These are phyloP conservation scores for Camelus dromedarius DNA, from an alignment of 2,113 vertebrate species.

Conservation along the genomic window DNA sequence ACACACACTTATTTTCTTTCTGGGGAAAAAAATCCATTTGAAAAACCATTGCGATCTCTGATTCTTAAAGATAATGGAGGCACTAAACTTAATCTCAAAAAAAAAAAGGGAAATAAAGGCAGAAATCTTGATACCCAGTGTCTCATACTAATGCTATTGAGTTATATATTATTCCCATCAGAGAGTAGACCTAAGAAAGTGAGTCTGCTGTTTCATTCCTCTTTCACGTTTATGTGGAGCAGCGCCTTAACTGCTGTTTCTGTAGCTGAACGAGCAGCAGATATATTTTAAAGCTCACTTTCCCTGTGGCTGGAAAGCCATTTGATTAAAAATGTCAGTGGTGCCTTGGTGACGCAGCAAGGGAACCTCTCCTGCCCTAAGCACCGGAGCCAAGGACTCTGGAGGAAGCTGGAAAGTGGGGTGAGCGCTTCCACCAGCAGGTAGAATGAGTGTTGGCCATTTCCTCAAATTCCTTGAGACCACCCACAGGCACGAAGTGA, in stretches of 20 bases:
- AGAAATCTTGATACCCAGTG: background rate
- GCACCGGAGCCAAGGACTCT: background rate
- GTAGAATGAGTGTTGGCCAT: background rate
- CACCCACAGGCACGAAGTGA: conserved; percentile 71
- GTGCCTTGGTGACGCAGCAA: background rate
- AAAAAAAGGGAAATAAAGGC: background rate
- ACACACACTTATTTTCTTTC: conserved; percentile 8
- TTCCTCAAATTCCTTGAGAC: conserved; percentile 58
- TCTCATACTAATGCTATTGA: background rate
- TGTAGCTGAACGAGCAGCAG: background rate
- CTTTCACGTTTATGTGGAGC: background rate
- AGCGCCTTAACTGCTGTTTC: background rate
- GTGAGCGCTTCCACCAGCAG: background rate
- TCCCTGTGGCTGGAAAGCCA: background rate
- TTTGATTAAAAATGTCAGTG: background rate
- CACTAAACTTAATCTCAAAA: background rate
- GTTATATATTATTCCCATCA: background rate
- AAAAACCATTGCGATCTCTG: background rate
- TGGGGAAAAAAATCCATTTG: background rate
- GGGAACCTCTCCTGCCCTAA: background rate
- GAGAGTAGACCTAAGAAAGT: background rate
- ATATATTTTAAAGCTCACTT: background rate
- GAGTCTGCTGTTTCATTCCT: background rate
- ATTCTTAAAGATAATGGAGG: conserved; percentile 41
- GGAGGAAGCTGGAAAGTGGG: background rate